phyloP scores from a whole-genome alignment of 2,888 invertebrate species.

The Tiphia femorata region DNA sequence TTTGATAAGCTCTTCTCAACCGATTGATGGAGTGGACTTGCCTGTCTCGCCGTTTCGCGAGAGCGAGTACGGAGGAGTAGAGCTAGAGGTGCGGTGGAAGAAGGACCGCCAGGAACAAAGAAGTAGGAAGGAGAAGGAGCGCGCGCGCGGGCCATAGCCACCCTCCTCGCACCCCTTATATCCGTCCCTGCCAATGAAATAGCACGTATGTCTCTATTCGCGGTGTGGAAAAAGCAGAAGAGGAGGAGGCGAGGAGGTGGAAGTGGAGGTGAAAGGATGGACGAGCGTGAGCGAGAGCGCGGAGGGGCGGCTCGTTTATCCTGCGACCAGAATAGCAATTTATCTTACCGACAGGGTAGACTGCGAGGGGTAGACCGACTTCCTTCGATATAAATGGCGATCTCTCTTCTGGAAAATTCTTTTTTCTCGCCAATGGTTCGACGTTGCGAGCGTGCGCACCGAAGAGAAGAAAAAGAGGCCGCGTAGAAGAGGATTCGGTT shows the following conservation, averaged over 20 bases:
- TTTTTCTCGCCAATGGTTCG: no score
- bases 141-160: no score
- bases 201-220: constrained; percentile 23
- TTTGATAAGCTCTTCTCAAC: constrained; percentile 26
- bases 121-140: background rate
- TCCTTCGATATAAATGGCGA: constrained; percentile 29
- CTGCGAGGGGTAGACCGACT: constrained; percentile 16
- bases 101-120: background rate
- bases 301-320: constrained; percentile 26
- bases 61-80: constrained; percentile 11
- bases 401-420: constrained; percentile 13
- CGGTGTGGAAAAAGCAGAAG: background rate
- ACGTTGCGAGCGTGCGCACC: no score
- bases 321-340: constrained; percentile 28
- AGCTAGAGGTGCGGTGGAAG: background rate
- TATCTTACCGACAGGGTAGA: constrained; percentile 27
- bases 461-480: no score
- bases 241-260: constrained; percentile 7
- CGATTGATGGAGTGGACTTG: constrained; percentile 32
- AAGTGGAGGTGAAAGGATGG: constrained; percentile 5
- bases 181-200: no score
- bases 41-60: constrained; percentile 19
- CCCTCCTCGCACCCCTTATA: no score
- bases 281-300: no score
- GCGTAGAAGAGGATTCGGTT: no score